Base-by-base conservation (phyloP, 2,113 vertebrate species). In the Ailuropoda melanoleuca region DNA sequence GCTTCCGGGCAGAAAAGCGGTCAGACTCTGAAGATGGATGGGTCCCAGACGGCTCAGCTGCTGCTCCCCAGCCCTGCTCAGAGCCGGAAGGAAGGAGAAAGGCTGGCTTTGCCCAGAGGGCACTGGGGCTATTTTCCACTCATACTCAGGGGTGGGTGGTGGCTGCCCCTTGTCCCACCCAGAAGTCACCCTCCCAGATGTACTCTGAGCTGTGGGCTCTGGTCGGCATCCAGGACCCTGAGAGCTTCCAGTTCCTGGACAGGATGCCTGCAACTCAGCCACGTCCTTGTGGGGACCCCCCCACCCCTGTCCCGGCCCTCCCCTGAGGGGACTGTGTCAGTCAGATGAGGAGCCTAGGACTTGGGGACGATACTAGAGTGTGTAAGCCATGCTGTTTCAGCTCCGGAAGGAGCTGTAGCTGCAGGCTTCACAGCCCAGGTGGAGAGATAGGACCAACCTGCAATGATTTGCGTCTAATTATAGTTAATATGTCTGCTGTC, bases 361-460 rank as follows among this genome's bases (percentile, higher is more conserved):
- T 39, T 3, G 15, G 60, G 83, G 66, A 19, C 15, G 1, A 11
- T 8, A 34, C 3, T 29, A 14, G 14, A 58, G 56, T 3, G 0
- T 5, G 4, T 19, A 37, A 31, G 1, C 46, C n/a, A 4, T 1
- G 64, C 26, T 26, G 5, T 8, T 55, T 1, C 1, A 43, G 43
- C 48, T 60, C 93, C 29, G 31, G 34, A 74, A 64, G 60, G 39
- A 24, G 37, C n/a, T 18, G 58, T 6, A 39, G 21, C 68, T 18
- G 53, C 4, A 4, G 43, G 6, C 4, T 19, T 68, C 68, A 13
- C 24, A 55, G 26, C 85, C 48, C 23, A 34, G 3, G 68, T 31
- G 80, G 50, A 34, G 24, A 39, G 43, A 62, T 26, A 68, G 90
- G 68, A 50, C 74, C 43, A 56, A 72, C 56, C 8, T 72, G 46